Percentiles rank a stretch among this genome's conserved stretches.
Evolutionary conservation across 2,113 vertebrate species (phyloP).

Genomic region (Rafetus swinhoei): DNA sequence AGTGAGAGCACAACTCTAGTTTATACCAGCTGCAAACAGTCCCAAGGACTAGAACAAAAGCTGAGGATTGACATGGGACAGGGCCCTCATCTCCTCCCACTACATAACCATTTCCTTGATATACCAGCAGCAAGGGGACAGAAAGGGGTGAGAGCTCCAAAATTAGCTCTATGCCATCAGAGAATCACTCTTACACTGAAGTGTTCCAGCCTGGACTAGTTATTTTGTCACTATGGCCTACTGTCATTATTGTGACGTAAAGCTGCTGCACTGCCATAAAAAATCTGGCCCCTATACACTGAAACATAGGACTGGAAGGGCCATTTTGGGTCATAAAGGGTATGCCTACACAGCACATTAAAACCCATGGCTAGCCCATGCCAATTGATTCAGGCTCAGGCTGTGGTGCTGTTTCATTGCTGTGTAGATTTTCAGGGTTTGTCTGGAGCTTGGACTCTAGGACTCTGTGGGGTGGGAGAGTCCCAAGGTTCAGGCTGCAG

Average conservation of each 20-base stretch:
- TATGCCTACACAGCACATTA: too few relatives aligned
- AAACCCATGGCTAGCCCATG: too few relatives aligned
- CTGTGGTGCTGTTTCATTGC: too few relatives aligned
- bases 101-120: not conserved
- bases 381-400: too few relatives aligned
- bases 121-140: rapidly evolving
- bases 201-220: not conserved
- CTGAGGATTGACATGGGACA: not conserved
- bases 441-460: not conserved
- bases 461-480: not conserved
- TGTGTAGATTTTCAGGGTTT: too few relatives aligned
- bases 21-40: not conserved
- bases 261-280: slow-evolving; percentile 9
- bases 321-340: too few relatives aligned
- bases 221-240: not conserved
- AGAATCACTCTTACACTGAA: not conserved
- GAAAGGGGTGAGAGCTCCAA: not conserved
- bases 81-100: not conserved
- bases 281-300: not conserved
- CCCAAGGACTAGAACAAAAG: not conserved
- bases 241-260: not conserved
- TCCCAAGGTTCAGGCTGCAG: not conserved
- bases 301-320: too few relatives aligned
- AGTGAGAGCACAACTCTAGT: too few relatives aligned
- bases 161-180: not conserved